Base-by-base conservation (phyloP, 1,140 invertebrate genomes). In the Philopotamus ludificatus region DNA sequence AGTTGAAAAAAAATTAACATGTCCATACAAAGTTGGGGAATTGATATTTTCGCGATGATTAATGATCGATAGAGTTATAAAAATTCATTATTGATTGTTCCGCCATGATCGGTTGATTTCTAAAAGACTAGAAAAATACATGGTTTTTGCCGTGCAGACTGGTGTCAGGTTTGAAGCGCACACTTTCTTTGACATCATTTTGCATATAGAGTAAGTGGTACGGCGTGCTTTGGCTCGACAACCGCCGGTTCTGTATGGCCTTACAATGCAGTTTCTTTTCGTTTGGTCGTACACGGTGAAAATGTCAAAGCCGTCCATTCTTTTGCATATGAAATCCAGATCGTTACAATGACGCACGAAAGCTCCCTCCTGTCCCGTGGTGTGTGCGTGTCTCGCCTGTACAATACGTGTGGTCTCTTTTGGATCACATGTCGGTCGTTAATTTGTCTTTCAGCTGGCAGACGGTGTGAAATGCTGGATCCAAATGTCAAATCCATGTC, bases 101-200 rank as follows among this genome's bases (percentile, higher is more conserved):
- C 44, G 10, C 39, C 49, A 4, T 15, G 10, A 18, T 7, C 34
- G 60, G 25, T 44, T 23, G 47, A 63, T 63, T 51, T 63, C 60
- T 63, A 63, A 28, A 49, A 26, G 28, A 15, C 9, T 54, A 65
- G 53, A 65, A 58, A 57, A 57, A 57, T 39, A 39, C n/a, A 34
- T 18, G 15, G 58, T 63, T 47, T 68, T 62, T 63, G 51, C 28
- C 34, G 54, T 42, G 25, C 53, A 44, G 16, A 53, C 22, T 53
- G 57, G 57, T 49, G 28, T 63, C 67, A 44, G 59, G 67, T 65
- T 65, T 69, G 39, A 21, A 60, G 57, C 57, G 57, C 59, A 44
- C 59, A 70, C 68, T 70, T 70, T 70, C 68, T 70, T 70, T 70
- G 68, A 70, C 68, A 70, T 66, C 68, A 66, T 70, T 70, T 70